These are phyloP conservation scores for Sesamia nonagrioides DNA, from an alignment of 1,140 invertebrate species.

Conservation along the genomic window DNA sequence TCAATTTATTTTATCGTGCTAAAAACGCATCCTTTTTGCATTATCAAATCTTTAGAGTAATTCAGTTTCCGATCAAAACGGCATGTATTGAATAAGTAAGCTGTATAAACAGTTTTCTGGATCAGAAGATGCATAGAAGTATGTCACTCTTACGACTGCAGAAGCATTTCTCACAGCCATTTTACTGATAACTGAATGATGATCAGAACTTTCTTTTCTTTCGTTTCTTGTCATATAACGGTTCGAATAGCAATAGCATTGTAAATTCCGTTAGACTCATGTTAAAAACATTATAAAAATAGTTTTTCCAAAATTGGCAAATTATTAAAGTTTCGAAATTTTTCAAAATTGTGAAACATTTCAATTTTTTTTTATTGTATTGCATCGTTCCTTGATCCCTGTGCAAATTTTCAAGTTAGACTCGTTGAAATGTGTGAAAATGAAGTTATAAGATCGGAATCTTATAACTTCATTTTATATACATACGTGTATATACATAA, in stretches of 20 bases:
- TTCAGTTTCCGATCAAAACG: conserved; percentile 67
- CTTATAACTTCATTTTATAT: too few relatives aligned
- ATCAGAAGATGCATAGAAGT: conserved; percentile 68
- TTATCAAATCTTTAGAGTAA: conserved; percentile 62
- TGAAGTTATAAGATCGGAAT: too few relatives aligned
- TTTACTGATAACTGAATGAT: conserved; percentile 60
- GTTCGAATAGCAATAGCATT: conserved; percentile 71
- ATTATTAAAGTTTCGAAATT: too few relatives aligned
- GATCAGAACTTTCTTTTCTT: conserved; percentile 59
- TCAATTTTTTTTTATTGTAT: too few relatives aligned
- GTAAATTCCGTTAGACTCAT: conserved; percentile 72
- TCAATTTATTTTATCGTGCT: conserved; percentile 59
- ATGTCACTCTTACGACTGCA: conserved; percentile 67
- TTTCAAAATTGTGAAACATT: too few relatives aligned
- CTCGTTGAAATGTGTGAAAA: too few relatives aligned
- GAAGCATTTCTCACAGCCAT: conserved; percentile 60
- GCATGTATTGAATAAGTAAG: conserved; percentile 69
- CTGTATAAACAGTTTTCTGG: conserved; percentile 71
- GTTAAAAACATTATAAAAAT: too few relatives aligned
- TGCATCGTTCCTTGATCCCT: too few relatives aligned
- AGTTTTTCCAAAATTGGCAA: too few relatives aligned
- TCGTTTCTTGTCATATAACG: conserved; percentile 61
- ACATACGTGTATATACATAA: too few relatives aligned
- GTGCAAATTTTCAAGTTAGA: too few relatives aligned
- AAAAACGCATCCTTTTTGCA: conserved; percentile 69